Base-by-base conservation (phyloP, 2,797 vertebrate species). In the Oreortyx pictus region DNA sequence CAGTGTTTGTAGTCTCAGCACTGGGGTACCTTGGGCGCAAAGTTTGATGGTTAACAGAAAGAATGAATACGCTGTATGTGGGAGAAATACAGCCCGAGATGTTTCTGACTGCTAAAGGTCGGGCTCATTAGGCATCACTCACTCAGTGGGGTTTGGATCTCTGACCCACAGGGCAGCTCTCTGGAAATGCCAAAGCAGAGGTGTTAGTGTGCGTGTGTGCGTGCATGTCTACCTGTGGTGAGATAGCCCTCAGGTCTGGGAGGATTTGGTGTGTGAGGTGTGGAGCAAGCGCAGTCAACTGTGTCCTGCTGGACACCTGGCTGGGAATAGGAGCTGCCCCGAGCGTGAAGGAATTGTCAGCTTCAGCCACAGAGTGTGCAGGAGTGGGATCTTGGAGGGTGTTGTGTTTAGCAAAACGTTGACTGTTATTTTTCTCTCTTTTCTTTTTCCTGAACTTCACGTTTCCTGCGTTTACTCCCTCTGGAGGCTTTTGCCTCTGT, bases 251-350 rank as follows among this genome's bases (percentile, higher is more conserved):
- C 73, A 85, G 37, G 22, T 59, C 78, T 76, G 87, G 82, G 79
- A 75, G 79, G 61, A 56, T 57, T 83, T 70, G 11, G 72, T 31
- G 1, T 9, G 13, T 70, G 72, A 88, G 64, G 39, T 85, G 65
- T 81, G 85, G 80, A 93, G 41, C 9, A 70, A 65, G 54, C 47
- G 49, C 0, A 0, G 72, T 67, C 0, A 0, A 8, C 25, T 14
- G 5, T 35, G 54, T 84, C 82, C 89, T 54, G 33, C 72, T 46
- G 72, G 57, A 80, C 90, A 92, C 82, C 89, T 95, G 90, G 33
- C 57, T 92, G 92, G 92, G 89, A 87, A 81, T 87, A 89, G 68
- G 64, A 1, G 0, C 50, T 92, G 76, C 72, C 73, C 72, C 0
- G 1, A 33, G 88, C 71, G 2, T 4, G 31, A 81, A 88, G 73